Base-by-base conservation (phyloP, 2,888 invertebrate species). In the Drosophila lacicola region DNA sequence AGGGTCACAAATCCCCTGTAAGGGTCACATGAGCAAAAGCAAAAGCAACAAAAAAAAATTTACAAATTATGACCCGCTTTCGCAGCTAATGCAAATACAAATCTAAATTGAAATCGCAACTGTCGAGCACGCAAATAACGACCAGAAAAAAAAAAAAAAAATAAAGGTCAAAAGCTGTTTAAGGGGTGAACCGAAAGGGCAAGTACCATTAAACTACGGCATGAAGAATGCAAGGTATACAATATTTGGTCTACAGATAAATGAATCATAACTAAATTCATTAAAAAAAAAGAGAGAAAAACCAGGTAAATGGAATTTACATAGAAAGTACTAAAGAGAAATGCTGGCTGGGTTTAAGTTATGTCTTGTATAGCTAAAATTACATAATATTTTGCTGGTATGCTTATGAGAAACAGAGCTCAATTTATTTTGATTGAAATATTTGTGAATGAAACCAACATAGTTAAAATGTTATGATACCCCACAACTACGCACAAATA, bases 41-140 rank as follows among this genome's bases (percentile, higher is more conserved):
- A 25, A 55, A 44, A 4, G 34, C 11, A 17, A 17, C 17, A 9
- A 14, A 45, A 21, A 36, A 14, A 36, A 36, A 37, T 25, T 9
- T 19, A 19, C 14, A 46, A 29, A 68, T 55, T 45, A 21, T 41
- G 29, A 34, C 9, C 42, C 4, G 42, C 11, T n/a, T 37, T 17
- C 17, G 14, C 5, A 34, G 21, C 51, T 64, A 74, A 74, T 41
- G 58, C 64, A 61, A 66, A 71, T 46, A 47, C 42, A 57, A 71
- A 71, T 76, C 29, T 49, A 45, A 73, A 74, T 62, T 67, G 55
- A 49, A 73, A 78, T 58, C 62, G 41, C 41, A 54, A 14, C 33
- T 54, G 44, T 45, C 29, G 39, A 19, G 17, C 19, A 62, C 42
- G 53, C 50, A 49, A 60, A 61, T 41, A 76, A 36, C 17, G 44